Conservation (phyloP, 2,797 vertebrate genomes). For the Tadarida brasiliensis region DNA sequence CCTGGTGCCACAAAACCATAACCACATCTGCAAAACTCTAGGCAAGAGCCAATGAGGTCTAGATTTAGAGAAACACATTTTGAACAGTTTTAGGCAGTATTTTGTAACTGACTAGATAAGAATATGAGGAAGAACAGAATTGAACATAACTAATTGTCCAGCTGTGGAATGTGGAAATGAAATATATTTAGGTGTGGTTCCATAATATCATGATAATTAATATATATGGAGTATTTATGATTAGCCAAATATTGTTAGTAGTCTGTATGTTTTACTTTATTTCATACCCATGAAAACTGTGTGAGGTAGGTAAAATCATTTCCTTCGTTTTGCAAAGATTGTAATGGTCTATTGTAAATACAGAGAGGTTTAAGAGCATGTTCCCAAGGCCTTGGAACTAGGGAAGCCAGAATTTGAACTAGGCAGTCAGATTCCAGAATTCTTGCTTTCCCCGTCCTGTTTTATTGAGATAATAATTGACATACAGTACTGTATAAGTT, state of each 20-base stretch:
- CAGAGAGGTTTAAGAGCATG: not conserved
- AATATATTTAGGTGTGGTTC: not conserved
- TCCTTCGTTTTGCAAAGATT: not conserved
- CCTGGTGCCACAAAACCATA: not conserved
- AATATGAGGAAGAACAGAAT: not conserved
- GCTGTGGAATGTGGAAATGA: not conserved
- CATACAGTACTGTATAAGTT: not conserved
- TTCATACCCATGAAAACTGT: constrained; percentile 4
- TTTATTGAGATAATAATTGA: not conserved
- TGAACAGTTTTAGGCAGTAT: not conserved
- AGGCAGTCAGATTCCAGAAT: not conserved
- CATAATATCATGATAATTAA: not conserved
- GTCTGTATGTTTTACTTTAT: constrained; percentile 6
- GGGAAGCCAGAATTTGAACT: not conserved
- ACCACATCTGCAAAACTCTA: not conserved
- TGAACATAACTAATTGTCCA: not conserved
- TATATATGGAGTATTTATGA: not conserved
- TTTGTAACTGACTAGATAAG: not conserved
- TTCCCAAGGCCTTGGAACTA: not conserved
- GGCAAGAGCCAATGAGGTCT: not conserved
- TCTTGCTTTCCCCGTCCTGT: not conserved
- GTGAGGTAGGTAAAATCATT: not conserved
- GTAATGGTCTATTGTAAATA: not conserved
- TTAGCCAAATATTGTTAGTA: not conserved
- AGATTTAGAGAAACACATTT: constrained; percentile 2